These are phyloP conservation scores for Nymphalis io DNA, from an alignment of 1,140 invertebrate species.

Conservation along the genomic window DNA sequence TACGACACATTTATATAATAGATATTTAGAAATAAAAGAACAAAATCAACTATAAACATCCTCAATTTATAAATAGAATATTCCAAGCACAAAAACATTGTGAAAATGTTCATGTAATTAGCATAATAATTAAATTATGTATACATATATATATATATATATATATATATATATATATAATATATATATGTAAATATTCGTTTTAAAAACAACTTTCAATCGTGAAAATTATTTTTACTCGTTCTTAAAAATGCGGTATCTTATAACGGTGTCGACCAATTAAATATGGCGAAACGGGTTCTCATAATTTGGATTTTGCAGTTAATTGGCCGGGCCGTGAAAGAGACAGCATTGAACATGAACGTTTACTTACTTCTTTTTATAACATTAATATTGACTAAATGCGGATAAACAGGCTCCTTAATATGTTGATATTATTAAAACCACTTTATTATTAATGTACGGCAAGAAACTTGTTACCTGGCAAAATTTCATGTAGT, in stretches of 20 bases:
- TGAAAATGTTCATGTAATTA: neutral
- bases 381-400: constrained; percentile 15
- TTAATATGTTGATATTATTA: constrained; percentile 10
- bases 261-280: constrained; percentile 43
- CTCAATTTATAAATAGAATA: too few species aligned
- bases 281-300: constrained; percentile 44
- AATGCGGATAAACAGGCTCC: neutral
- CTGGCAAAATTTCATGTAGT: too few species aligned
- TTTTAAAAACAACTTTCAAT: constrained; percentile 19
- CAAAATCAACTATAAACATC: too few species aligned
- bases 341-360: constrained; percentile 20
- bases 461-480: neutral
- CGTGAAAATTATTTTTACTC: constrained; percentile 23
- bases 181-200: neutral
- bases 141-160: neutral
- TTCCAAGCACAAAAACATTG: neutral
- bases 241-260: constrained; percentile 33
- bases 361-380: constrained; percentile 20
- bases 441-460: constrained; percentile 8
- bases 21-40: too few species aligned
- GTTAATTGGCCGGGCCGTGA: constrained; percentile 44
- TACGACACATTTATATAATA: too few species aligned
- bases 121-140: neutral
- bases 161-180: neutral
- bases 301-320: constrained; percentile 47